These are phyloP conservation scores for Lagenorhynchus albirostris DNA, from an alignment of 2,113 vertebrate genomes.

Conservation along the genomic window DNA sequence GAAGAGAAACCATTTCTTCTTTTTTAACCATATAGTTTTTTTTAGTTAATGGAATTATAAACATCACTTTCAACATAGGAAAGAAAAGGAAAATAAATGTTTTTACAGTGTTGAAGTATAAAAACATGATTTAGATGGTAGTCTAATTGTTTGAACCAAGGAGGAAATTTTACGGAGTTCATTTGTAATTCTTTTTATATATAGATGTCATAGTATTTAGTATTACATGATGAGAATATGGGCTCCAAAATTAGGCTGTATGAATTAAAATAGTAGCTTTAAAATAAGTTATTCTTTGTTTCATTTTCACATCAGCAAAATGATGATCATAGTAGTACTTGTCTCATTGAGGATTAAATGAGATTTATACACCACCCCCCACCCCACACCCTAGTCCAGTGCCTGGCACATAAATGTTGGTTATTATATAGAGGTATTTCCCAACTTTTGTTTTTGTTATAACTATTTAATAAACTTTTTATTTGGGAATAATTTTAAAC, in stretches of 20 bases:
- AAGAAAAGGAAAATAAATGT: background rate
- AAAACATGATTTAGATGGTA: background rate
- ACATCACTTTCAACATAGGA: background rate
- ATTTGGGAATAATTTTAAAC: constrained; percentile 3
- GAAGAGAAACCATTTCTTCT: background rate
- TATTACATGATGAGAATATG: background rate
- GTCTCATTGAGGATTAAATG: background rate
- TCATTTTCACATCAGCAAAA: background rate
- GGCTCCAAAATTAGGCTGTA: background rate
- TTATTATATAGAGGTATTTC: background rate
- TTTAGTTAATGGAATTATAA: background rate
- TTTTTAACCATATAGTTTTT: background rate
- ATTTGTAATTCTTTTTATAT: constrained; percentile 23
- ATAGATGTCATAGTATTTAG: background rate
- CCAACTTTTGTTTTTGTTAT: background rate
- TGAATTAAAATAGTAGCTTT: constrained; percentile 22
- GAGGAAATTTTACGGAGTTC: background rate
- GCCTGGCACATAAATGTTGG: background rate
- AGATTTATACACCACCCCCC: background rate
- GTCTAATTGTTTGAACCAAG: constrained; percentile 5
- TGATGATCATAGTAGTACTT: background rate
- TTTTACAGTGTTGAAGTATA: background rate
- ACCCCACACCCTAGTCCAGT: background rate
- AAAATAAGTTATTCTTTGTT: background rate
- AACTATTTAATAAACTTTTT: background rate